Evolutionary conservation across 2,113 vertebrate genomes (phyloP).

Genomic region (Limnothrissa miodon): DNA sequence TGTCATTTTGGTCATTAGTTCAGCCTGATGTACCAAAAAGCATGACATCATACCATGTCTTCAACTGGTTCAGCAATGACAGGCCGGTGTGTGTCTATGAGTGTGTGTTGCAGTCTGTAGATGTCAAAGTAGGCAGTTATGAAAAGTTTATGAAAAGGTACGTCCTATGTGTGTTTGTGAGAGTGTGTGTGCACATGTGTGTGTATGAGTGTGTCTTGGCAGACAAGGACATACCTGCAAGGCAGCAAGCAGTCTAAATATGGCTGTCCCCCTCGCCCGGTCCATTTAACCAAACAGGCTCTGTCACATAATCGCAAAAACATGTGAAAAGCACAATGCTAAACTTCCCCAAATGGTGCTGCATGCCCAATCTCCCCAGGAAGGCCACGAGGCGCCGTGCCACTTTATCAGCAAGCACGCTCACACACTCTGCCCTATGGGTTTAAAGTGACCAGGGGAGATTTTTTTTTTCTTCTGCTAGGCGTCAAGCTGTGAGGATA

Average conservation of each 20-base stretch:
- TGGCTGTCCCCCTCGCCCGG: constrained; percentile 42
- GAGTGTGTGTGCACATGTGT: constrained; percentile 2
- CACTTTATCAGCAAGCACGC: constrained; percentile 34
- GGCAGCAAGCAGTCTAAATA: constrained; percentile 42
- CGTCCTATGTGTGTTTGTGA: constrained; percentile 22
- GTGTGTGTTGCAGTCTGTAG: constrained; percentile 15
- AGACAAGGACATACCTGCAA: constrained; percentile 10
- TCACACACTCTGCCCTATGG: constrained; percentile 48
- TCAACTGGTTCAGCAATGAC: neutral
- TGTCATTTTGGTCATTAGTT: neutral
- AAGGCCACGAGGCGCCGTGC: constrained; percentile 36
- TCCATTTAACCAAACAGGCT: constrained; percentile 46
- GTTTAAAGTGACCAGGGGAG: neutral
- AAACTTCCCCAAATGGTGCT: constrained; percentile 50
- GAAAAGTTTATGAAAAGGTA: constrained; percentile 33
- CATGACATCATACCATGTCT: constrained; percentile 7
- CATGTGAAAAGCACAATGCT: constrained; percentile 46
- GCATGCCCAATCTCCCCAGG: constrained; percentile 28
- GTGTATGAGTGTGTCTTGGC: neutral
- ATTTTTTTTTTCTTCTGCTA: neutral
- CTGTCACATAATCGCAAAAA: constrained; percentile 54
- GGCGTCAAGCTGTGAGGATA: neutral
- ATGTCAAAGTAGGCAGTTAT: neutral
- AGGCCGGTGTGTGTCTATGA: neutral
- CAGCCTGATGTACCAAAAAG: neutral